Base-by-base conservation (phyloP, 2,888 invertebrate species). In the Drosophila acutilabella region DNA sequence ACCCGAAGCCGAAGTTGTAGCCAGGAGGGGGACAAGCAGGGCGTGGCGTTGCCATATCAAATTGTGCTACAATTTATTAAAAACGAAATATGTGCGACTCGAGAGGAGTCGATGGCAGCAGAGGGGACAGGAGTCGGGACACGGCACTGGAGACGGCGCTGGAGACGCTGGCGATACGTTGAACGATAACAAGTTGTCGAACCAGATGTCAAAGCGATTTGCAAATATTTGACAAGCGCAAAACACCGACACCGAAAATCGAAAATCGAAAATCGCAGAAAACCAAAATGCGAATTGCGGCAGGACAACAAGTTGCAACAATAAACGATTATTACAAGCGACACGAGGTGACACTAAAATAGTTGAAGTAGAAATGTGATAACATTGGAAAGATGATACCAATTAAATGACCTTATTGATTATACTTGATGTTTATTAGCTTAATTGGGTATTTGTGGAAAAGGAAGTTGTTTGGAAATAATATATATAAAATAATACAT, bases 211-310 rank as follows among this genome's bases (percentile, higher is more conserved):
- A 89, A 88, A 88, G 79, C 88, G 86, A 90, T 89, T 89, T 89
- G 87, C 89, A 88, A 90, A 89, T 90, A 89, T 88, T 89, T 90
- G 89, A 89, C 90, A 89, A 88, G 84, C 89, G 80, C 80, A 77
- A 84, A 87, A 83, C 84, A 76, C 73, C 71, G 81, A 77, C 69
- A 76, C 65, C 70, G 41, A 58, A 36, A 36, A 36, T 13, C 36
- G 36, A 11, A 36, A 36, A 36, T 11, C 11, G 11, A 36, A 36
- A 26, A 11, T 36, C 11, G 11, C 10, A 36, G 13, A 36, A 62
- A 45, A 45, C 13, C 56, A 45, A 70, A 71, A 56, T 48, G 20
- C 69, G 53, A 67, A 44, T 48, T 59, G 57, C 59, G 50, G 47
- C 74, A 68, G 69, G 54, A 57, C 64, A 68, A 54, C 57, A 40